Evolutionary conservation across 2,888 invertebrate species (phyloP).

Genomic region (Bombylius major): DNA sequence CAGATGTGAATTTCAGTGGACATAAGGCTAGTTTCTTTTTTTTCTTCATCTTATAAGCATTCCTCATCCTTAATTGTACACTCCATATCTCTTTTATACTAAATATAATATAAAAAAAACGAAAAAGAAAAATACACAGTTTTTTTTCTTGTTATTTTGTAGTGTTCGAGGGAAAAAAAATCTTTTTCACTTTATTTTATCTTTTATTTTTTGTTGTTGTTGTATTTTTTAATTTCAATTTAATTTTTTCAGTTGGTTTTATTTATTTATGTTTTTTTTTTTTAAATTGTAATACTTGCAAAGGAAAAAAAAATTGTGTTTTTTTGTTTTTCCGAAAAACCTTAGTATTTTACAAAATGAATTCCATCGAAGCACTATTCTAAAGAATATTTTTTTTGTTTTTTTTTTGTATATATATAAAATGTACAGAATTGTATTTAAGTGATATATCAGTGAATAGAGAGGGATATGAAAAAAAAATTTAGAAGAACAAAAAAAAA

Average conservation of each 20-base stretch:
- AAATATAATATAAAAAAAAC: too few species aligned
- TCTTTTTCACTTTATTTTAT: slow-evolving; percentile 1
- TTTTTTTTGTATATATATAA: neutral
- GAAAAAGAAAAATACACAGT: too few species aligned
- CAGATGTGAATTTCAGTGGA: slow-evolving; percentile 7
- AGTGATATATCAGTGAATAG: neutral
- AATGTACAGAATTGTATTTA: neutral
- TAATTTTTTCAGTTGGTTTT: slow-evolving; percentile 1
- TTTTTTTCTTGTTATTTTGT: too few species aligned
- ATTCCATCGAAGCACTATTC: neutral
- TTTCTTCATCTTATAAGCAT: neutral
- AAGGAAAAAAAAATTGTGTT: neutral
- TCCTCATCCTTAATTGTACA: neutral
- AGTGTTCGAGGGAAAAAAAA: neutral
- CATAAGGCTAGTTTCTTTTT: neutral
- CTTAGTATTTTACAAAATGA: neutral
- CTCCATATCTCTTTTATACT: too few species aligned
- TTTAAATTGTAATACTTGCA: slow-evolving; percentile 3
- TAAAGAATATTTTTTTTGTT: neutral
- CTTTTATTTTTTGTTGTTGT: neutral
- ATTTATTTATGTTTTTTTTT: neutral
- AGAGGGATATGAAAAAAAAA: neutral
- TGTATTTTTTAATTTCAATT: slow-evolving; percentile 6
- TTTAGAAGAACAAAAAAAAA: slow-evolving; percentile 12
- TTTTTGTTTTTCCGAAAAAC: neutral